Conservation (phyloP, 2,888 invertebrate genomes). For the Tenthredo scrophulariae region DNA sequence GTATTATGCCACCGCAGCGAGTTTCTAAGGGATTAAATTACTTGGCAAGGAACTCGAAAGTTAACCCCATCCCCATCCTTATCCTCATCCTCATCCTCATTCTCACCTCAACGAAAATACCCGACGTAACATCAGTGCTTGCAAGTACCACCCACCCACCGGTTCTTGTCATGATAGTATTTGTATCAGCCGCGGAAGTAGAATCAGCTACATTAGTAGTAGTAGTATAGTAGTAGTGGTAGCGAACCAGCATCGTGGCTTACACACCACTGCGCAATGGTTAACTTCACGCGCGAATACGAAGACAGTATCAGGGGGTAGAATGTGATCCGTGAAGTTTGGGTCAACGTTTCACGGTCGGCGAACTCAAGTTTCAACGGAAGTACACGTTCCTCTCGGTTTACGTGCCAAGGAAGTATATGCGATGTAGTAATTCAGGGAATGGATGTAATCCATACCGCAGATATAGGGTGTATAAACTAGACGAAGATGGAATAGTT, state of each 20-base stretch:
- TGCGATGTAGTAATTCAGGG: conserved; percentile 7
- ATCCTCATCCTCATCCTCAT: neutral
- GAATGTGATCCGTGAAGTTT: conserved; percentile 25
- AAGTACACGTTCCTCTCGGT: neutral
- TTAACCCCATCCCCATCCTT: neutral
- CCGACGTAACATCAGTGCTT: conserved; percentile 18
- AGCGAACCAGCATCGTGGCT: neutral
- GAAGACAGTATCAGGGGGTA: conserved; percentile 30
- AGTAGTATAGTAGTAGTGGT: neutral
- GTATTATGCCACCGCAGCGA: conserved; percentile 54
- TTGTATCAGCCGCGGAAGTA: neutral
- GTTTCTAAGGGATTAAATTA: conserved; percentile 52
- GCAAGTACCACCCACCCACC: neutral
- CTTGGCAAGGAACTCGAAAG: conserved; percentile 50
- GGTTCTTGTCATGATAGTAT: conserved; percentile 4
- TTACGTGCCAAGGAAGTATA: neutral
- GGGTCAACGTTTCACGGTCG: conserved; percentile 48
- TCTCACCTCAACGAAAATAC: conserved; percentile 20
- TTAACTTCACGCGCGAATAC: conserved; percentile 19
- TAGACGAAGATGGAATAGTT: neutral
- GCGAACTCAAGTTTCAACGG: conserved; percentile 25
- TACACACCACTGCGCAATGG: neutral
- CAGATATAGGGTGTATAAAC: neutral
- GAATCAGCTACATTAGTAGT: conserved; percentile 15
- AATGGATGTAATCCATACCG: conserved; percentile 2